phyloP scores from a whole-genome alignment of 2,888 invertebrate genomes.

The Hemaris fuciformis region DNA sequence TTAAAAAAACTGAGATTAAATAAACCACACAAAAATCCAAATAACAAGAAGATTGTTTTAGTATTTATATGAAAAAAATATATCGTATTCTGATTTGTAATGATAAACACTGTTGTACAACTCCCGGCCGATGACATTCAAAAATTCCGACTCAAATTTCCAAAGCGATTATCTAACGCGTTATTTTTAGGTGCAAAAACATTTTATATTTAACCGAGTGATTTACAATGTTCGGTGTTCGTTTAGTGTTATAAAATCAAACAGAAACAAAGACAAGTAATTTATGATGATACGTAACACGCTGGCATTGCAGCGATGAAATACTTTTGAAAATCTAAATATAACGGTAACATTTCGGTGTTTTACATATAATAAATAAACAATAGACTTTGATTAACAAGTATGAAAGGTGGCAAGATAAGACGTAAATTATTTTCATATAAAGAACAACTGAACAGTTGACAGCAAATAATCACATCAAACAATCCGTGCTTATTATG shows the following conservation, averaged over 20 bases:
- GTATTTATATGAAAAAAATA: too few relatives aligned
- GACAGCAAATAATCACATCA: too few relatives aligned
- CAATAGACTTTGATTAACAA: too few relatives aligned
- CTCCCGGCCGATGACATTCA: neutral
- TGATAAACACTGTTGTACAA: neutral
- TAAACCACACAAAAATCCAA: too few relatives aligned
- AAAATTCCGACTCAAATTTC: slow-evolving; percentile 1
- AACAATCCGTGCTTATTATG: too few relatives aligned
- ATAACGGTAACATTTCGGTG: neutral
- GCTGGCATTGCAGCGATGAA: neutral
- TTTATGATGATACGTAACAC: neutral
- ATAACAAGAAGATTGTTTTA: too few relatives aligned
- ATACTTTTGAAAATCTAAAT: neutral
- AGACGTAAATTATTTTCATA: too few relatives aligned
- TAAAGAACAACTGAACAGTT: too few relatives aligned
- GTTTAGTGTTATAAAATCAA: neutral
- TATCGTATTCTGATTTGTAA: neutral
- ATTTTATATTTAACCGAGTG: neutral
- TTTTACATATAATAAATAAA: too few relatives aligned
- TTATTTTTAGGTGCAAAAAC: neutral
- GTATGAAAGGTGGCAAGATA: too few relatives aligned
- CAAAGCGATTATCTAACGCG: slow-evolving; percentile 1
- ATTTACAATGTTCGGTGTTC: neutral
- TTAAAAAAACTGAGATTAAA: too few relatives aligned
- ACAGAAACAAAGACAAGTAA: neutral